Base-by-base conservation (phyloP, 2,113 vertebrate species). In the Cromileptes altivelis region DNA sequence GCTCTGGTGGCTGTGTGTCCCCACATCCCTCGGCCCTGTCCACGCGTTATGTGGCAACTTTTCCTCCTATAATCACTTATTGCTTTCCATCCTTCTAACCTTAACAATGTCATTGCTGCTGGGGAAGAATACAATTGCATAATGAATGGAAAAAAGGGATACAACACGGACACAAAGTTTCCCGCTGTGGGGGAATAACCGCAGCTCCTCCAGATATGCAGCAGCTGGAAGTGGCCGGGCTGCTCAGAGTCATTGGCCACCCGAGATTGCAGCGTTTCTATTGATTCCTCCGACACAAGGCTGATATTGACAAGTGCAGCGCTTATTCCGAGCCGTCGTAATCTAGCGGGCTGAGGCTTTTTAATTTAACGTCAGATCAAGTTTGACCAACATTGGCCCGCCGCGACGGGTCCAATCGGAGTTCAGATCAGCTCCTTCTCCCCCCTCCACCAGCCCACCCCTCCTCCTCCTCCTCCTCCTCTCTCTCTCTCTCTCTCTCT, bases 331-430 rank as follows among this genome's bases (percentile, higher is more conserved):
- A 89, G 91, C 91, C 89, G 93, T 73, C 61, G 25, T 58, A 78
- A 80, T 58, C 60, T n/a, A 78, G 90, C 87, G 75, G 80, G 87
- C 67, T 90, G 81, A 90, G 85, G 92, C 87, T 86, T 82, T 56
- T 33, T 33, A 93, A 95, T 94, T 94, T 93, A 93, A 94, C 94
- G 95, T 96, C 95, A 96, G 95, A 94, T 96, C 96, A 98, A 97
- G 96, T 98, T 97, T 96, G 96, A 97, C 97, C 96, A 96, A 96
- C 96, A 95, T 90, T 93, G 94, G 91, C 95, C 94, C 91, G 93
- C 92, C 85, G 93, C 93, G 89, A 92, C 93, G 90, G 95, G 94
- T 95, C 96, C 97, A 95, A 97, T 97, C 94, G 95, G 95, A 96
- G 94, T 94, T 93, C 90, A 89, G 92, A 94, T 92, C 92, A 63